Percentiles rank a stretch among this genome's conserved stretches.
Conservation (phyloP, 1,140 invertebrate species). For the Nasonia vitripennis region DNA sequence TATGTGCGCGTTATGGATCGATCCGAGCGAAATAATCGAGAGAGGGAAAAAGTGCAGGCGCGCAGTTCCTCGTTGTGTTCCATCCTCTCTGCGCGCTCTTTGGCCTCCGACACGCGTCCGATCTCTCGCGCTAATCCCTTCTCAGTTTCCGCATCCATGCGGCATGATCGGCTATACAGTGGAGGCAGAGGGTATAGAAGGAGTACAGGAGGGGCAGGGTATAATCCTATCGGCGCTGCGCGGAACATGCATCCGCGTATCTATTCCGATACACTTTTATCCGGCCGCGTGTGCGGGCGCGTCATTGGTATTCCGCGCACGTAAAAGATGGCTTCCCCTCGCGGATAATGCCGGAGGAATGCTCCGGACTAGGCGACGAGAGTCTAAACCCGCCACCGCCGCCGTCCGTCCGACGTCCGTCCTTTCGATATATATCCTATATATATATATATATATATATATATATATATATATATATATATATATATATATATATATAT, state of each 20-base stretch:
- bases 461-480: too few relatives aligned
- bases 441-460: too few relatives aligned
- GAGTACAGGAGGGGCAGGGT: neutral
- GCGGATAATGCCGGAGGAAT: conserved; percentile 67
- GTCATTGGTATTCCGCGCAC: conserved; percentile 67
- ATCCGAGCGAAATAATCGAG: conserved; percentile 13
- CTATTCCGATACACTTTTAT: conserved; percentile 61
- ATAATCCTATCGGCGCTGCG: conserved; percentile 33
- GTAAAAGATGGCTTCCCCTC: conserved; percentile 72
- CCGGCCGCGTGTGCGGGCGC: conserved; percentile 31
- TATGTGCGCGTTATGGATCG: neutral
- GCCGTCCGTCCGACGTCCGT: conserved; percentile 23
- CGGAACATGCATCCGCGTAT: conserved; percentile 42
- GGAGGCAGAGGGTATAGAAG: neutral
- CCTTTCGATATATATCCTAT: neutral
- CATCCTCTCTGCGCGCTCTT: neutral
- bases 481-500: too few relatives aligned
- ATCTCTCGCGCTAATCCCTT: conserved; percentile 32
- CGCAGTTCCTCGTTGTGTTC: too few relatives aligned
- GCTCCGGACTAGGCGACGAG: conserved; percentile 46
- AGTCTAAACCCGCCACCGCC: conserved; percentile 3
- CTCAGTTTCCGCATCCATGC: conserved; percentile 34
- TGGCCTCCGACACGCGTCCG: conserved; percentile 26
- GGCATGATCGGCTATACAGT: conserved; percentile 8
- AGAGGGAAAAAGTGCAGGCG: neutral